These are phyloP conservation scores for Ophonus ardosiacus DNA, from an alignment of 2,888 invertebrate species.

Conservation along the genomic window DNA sequence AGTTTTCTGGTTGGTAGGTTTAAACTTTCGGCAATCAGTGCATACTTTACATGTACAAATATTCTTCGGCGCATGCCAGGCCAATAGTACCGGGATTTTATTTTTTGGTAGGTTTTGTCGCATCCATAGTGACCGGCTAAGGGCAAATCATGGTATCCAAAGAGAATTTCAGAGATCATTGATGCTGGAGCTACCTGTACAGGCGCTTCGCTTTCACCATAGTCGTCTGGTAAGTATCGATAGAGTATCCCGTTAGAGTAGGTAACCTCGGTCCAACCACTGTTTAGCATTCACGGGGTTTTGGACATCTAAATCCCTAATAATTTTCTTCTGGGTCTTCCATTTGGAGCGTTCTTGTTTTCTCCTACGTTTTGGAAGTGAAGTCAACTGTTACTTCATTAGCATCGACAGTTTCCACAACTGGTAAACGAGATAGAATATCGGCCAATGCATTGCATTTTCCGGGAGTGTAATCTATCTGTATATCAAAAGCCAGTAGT, in stretches of 20 bases:
- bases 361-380: too few relatives aligned
- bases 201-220: conserved; percentile 59
- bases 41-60: too few relatives aligned
- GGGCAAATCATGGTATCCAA: conserved; percentile 72
- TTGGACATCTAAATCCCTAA: background rate
- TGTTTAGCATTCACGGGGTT: background rate
- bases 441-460: background rate
- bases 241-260: conserved; percentile 62
- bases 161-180: conserved; percentile 59
- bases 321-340: background rate
- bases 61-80: background rate
- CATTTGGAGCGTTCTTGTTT: too few relatives aligned
- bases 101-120: conserved; percentile 64
- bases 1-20: too few relatives aligned
- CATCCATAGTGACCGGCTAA: conserved; percentile 73
- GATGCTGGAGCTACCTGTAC: conserved; percentile 64
- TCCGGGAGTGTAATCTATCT: background rate
- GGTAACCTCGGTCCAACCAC: background rate
- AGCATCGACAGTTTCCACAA: too few relatives aligned
- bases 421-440: background rate
- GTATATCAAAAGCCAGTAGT: background rate
- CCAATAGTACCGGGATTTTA: background rate
- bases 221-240: conserved; percentile 49
- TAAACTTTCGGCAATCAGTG: too few relatives aligned
- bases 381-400: too few relatives aligned